A percentile compares a stretch with the other conserved stretches of the same genome.
phyloP scores from a whole-genome alignment of 2,888 invertebrate species.

The Drosophila prolongata region DNA sequence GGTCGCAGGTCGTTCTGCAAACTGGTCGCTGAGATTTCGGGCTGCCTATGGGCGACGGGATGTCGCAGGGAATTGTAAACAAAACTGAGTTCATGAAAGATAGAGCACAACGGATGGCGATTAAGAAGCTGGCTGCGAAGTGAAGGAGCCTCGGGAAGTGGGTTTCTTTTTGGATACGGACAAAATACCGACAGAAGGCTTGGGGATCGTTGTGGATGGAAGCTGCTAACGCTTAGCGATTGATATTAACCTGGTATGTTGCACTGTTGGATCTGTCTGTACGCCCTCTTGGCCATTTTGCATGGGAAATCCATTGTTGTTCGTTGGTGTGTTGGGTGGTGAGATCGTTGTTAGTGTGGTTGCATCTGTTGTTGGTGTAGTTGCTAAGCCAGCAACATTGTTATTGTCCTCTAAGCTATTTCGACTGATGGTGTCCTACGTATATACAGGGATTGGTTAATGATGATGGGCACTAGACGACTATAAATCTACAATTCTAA shows the following conservation, averaged over 20 bases:
- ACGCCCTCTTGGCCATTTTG: conserved; percentile 27
- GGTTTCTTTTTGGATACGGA: conserved; percentile 3
- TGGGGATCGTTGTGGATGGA: conserved; percentile 1
- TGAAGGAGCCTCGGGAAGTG: conserved; percentile 3
- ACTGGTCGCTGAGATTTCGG: conserved; percentile 60
- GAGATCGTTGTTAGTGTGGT: conserved; percentile 57
- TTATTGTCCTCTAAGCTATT: conserved; percentile 71
- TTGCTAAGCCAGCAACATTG: conserved; percentile 40
- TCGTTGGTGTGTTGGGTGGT: conserved; percentile 41
- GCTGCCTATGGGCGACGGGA: conserved; percentile 50
- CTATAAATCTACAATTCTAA: not conserved
- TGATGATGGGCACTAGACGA: conserved; percentile 3
- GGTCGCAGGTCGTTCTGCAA: conserved; percentile 74
- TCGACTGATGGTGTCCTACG: conserved; percentile 72
- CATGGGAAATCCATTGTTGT: conserved; percentile 26
- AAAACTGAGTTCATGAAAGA: conserved; percentile 65
- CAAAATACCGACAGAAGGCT: conserved; percentile 7
- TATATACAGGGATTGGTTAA: conserved; percentile 14
- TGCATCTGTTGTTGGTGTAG: conserved; percentile 42
- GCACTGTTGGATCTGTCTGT: conserved; percentile 41
- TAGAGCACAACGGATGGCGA: conserved; percentile 26
- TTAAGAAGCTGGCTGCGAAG: conserved; percentile 10
- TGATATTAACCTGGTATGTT: conserved; percentile 65
- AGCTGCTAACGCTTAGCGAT: not conserved
- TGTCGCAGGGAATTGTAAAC: conserved; percentile 78